phyloP scores from a whole-genome alignment of 2,888 invertebrate genomes.

The Ephialtes manifestator region DNA sequence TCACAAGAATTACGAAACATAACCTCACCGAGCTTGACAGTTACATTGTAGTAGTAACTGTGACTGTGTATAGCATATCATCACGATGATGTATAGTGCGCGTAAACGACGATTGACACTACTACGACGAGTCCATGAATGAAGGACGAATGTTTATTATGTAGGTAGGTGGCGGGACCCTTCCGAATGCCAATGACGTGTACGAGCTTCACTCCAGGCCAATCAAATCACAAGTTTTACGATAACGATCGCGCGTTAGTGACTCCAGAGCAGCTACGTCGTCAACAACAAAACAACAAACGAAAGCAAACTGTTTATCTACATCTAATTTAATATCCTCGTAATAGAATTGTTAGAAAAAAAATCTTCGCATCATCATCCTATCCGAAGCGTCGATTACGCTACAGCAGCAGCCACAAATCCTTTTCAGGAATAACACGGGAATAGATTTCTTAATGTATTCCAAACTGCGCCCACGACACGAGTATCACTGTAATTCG shows the following conservation, averaged over 20 bases:
- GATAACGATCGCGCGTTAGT: constrained; percentile 33
- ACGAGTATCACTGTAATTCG: constrained; percentile 2
- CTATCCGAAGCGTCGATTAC: not conserved
- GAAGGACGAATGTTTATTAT: constrained; percentile 69
- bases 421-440: constrained; percentile 64
- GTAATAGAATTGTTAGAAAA: not conserved
- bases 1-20: constrained; percentile 67
- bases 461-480: constrained; percentile 60
- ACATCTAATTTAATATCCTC: constrained; percentile 42
- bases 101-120: constrained; percentile 52
- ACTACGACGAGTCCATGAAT: constrained; percentile 71
- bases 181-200: constrained; percentile 70
- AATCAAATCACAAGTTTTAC: constrained; percentile 61
- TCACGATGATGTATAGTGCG: not conserved
- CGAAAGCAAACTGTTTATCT: constrained; percentile 7
- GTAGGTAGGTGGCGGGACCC: constrained; percentile 62
- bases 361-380: not conserved
- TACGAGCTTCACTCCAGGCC: constrained; percentile 68
- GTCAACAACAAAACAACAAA: not conserved
- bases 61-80: not conserved
- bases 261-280: not conserved
- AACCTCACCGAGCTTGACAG: constrained; percentile 74
- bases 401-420: not conserved
- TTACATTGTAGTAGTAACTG: constrained; percentile 26
- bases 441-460: constrained; percentile 25